Conservation (phyloP, 1,140 invertebrate species). For the Caerostris extrusa region DNA sequence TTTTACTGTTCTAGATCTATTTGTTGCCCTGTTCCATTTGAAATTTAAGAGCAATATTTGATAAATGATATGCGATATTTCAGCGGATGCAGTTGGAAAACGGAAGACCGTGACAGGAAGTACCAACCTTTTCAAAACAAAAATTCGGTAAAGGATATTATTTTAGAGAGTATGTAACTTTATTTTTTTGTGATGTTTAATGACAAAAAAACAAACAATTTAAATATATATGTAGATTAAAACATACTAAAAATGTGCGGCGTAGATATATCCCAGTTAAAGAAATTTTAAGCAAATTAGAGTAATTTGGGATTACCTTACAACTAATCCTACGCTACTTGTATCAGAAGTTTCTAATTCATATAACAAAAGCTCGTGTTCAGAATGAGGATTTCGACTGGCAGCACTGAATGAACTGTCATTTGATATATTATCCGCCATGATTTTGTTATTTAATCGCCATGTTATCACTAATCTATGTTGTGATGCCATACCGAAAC, state of each 20-base stretch:
- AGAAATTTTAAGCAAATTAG: background rate
- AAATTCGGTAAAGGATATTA: background rate
- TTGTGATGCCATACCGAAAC: conserved; percentile 66
- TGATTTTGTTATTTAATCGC: conserved; percentile 53
- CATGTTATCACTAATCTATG: conserved; percentile 40
- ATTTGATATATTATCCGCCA: conserved; percentile 72
- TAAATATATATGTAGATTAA: no score
- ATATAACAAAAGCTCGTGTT: conserved; percentile 84
- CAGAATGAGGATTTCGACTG: conserved; percentile 71
- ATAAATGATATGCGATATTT: conserved; percentile 7
- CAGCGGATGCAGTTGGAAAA: conserved; percentile 9
- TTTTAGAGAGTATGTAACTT: background rate
- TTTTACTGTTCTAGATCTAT: background rate
- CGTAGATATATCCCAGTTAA: background rate
- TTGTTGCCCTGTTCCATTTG: background rate
- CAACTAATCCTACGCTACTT: conserved; percentile 85
- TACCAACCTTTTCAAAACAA: conserved; percentile 83
- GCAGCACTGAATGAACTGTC: conserved; percentile 78
- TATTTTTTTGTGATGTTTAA: background rate
- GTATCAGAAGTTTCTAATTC: conserved; percentile 87
- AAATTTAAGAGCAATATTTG: conserved; percentile 3
- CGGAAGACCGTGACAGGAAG: conserved; percentile 60
- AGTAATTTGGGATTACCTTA: conserved; percentile 83
- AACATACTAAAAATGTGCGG: background rate
- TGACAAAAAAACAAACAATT: no score